These are phyloP conservation scores for Sabellastarte sp. DNA, from an alignment of 2,888 invertebrate species.

Conservation along the genomic window DNA sequence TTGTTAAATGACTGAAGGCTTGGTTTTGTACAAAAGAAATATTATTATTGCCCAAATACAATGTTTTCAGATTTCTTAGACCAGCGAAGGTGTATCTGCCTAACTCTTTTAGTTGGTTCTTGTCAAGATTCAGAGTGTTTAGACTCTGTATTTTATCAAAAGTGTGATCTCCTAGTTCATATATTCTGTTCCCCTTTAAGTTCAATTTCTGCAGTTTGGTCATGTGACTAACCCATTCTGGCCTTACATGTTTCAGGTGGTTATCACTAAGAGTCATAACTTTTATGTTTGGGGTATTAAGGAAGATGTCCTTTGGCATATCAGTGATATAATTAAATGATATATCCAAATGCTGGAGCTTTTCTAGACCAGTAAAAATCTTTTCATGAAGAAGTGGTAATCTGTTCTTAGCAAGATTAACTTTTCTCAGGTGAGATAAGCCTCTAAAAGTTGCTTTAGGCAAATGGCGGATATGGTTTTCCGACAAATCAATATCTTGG, in stretches of 20 bases:
- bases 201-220: conserved; percentile 32
- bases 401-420: conserved; percentile 13
- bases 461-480: conserved; percentile 14
- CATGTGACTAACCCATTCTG: conserved; percentile 32
- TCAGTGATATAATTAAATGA: conserved; percentile 15
- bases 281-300: conserved; percentile 62
- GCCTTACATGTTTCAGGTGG: conserved; percentile 33
- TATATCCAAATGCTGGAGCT: conserved; percentile 33
- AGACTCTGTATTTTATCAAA: conserved; percentile 3
- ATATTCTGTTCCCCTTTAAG: conserved; percentile 33
- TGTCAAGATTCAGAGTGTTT: background rate
- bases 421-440: conserved; percentile 9
- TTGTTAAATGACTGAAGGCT: conserved; percentile 30
- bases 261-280: conserved; percentile 35
- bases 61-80: conserved; percentile 8
- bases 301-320: conserved; percentile 58
- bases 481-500: conserved; percentile 13
- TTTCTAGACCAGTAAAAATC: conserved; percentile 4
- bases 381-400: conserved; percentile 9
- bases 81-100: background rate
- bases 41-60: conserved; percentile 35
- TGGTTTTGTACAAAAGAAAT: conserved; percentile 32
- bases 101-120: background rate
- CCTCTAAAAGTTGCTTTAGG: conserved; percentile 10
- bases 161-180: conserved; percentile 5